Conservation (phyloP, 2,113 vertebrate genomes). For the Petaurus breviceps region DNA sequence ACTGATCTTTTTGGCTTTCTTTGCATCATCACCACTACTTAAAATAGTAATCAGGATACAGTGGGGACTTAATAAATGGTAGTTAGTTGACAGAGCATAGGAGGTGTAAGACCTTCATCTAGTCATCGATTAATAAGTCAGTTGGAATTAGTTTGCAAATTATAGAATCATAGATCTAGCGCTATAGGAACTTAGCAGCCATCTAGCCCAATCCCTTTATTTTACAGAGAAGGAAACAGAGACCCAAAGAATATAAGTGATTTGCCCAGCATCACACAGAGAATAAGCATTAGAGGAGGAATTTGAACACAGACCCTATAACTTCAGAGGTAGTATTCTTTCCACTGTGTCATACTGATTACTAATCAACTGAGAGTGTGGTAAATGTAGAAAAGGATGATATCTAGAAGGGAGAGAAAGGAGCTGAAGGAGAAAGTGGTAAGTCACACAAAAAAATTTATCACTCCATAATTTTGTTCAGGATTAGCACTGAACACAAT, state of each 20-base stretch:
- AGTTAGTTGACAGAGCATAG: neutral
- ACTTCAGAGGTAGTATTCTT: neutral
- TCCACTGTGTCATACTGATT: neutral
- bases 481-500: neutral
- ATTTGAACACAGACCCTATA: neutral
- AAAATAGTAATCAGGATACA: neutral
- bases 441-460: neutral
- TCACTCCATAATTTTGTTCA: neutral
- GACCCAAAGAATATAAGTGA: too few species aligned
- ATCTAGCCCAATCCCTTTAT: too few species aligned
- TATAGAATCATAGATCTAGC: neutral
- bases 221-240: too few species aligned
- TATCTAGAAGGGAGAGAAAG: neutral
- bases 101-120: neutral
- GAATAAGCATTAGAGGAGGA: too few species aligned
- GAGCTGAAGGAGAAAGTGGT: neutral
- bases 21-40: neutral
- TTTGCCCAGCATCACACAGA: too few species aligned
- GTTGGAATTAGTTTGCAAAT: neutral
- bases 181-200: too few species aligned
- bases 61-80: neutral
- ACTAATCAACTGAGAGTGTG: neutral
- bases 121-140: neutral
- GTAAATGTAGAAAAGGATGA: neutral
- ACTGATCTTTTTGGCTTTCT: neutral